Conservation (phyloP, 1,140 invertebrate species). For the Drosophila insularis region DNA sequence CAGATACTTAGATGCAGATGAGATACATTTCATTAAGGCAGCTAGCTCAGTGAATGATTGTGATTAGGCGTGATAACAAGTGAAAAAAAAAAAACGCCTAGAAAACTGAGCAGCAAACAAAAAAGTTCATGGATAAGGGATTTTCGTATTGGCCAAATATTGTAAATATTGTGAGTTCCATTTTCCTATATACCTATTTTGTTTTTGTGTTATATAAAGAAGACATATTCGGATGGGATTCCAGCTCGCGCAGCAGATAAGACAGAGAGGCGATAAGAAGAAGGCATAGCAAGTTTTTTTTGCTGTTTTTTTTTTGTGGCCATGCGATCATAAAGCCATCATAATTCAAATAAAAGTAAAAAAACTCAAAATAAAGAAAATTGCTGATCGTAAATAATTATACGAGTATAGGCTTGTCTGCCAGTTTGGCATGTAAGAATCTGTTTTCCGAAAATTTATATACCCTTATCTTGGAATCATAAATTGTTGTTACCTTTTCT, state of each 20-base stretch:
- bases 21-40: constrained; percentile 11
- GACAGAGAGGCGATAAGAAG: constrained; percentile 1
- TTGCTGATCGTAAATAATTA: constrained; percentile 2
- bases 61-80: constrained; percentile 72
- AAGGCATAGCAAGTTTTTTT: too few relatives aligned
- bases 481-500: neutral
- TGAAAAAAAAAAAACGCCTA: neutral
- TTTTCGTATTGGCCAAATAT: neutral
- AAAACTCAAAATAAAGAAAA: neutral
- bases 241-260: neutral
- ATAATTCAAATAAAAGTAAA: constrained; percentile 3
- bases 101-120: neutral
- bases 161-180: constrained; percentile 6
- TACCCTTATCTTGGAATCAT: constrained; percentile 3
- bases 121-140: neutral
- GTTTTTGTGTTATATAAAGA: constrained; percentile 5
- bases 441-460: neutral
- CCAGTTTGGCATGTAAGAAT: constrained; percentile 24
- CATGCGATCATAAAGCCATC: neutral
- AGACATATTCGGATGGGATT: neutral
- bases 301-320: too few relatives aligned
- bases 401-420: constrained; percentile 6
- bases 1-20: neutral
- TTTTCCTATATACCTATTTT: neutral
- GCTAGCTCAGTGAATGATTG: constrained; percentile 67